Evolutionary conservation across 1,140 invertebrate species (phyloP), one percentile per base, ranked within the genome.

Genomic region (Pteromalus puparum): DNA sequence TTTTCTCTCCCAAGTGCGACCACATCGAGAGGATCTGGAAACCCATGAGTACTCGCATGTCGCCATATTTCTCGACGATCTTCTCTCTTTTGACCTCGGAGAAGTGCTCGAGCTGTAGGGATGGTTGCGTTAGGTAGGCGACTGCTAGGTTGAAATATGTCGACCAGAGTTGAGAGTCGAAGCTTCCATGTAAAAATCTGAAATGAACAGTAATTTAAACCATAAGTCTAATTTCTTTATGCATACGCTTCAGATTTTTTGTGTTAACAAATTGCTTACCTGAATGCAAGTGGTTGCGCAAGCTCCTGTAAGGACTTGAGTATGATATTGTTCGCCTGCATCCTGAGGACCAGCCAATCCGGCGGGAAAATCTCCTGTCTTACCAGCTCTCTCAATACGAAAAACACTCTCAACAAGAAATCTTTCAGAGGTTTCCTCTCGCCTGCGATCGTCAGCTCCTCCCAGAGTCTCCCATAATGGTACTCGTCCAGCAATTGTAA

Each of bases 1-100:
- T 98, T 86, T 96, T 94, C 82, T 96, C 95, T 21, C 96, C 97
- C 79, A 99, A 93, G 88, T 97, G 96, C 75, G 96, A 97, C 98
- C 98, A 99, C 94, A 99, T 98, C 21, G 97, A 96, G 1, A 99
- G 93, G 87, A 99, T 97, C 91, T 99, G 98, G 90, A 98, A 97
- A 46, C 97, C 98, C 95, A 98, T 98, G 15, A 97, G 94, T 6
- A 98, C 97, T 68, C 98, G 94, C 97, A 99, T 98, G 88, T 99
- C 97, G 28, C 96, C 97, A 89, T 98, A 97, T 70, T 96, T 96
- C 88, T 96, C 95, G n/a, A 97, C 93, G 53, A 97, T 96, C 87
- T 96, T 97, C 81, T 96, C 95, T 2, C 96, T 92, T 90, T 98
- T 98, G 0, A 95, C 95, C 82, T 96, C 94, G 9, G 96, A 96